A percentile compares a stretch with the other conserved stretches of the same genome.
These are phyloP conservation scores for Thalassaphorura encarpata DNA, from an alignment of 1,140 invertebrate species.

Conservation along the genomic window DNA sequence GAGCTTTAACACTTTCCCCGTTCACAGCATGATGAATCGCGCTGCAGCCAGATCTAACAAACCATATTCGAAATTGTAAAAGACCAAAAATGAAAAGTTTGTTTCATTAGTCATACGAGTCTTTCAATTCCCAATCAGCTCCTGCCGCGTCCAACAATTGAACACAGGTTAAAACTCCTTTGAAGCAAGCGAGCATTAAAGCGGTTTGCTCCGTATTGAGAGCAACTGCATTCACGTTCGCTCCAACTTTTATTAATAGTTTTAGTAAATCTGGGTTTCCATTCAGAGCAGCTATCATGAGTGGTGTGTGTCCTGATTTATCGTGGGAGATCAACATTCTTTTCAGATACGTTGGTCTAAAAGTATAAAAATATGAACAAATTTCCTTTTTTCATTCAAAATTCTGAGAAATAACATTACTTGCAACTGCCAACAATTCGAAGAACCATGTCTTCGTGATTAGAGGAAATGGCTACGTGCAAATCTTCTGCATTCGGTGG, in stretches of 20 bases:
- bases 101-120: constrained; percentile 2
- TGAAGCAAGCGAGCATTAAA: constrained; percentile 14
- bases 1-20: constrained; percentile 8
- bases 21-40: constrained; percentile 22
- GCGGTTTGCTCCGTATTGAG: constrained; percentile 6
- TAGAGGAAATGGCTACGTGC: constrained; percentile 17
- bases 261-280: constrained; percentile 13
- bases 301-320: constrained; percentile 15
- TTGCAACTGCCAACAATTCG: constrained; percentile 19
- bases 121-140: constrained; percentile 10
- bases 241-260: constrained; percentile 13
- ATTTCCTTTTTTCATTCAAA: background rate
- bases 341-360: background rate
- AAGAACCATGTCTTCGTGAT: constrained; percentile 23
- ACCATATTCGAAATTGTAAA: background rate
- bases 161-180: constrained; percentile 7
- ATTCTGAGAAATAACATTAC: constrained; percentile 3
- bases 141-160: constrained; percentile 15
- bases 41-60: constrained; percentile 17
- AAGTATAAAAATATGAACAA: no score
- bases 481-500: constrained; percentile 25
- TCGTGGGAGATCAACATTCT: constrained; percentile 14
- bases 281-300: constrained; percentile 24
- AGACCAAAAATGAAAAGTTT: background rate
- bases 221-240: constrained; percentile 5